These are phyloP conservation scores for Erpobdella octoculata DNA, from an alignment of 2,888 invertebrate species.

Conservation along the genomic window DNA sequence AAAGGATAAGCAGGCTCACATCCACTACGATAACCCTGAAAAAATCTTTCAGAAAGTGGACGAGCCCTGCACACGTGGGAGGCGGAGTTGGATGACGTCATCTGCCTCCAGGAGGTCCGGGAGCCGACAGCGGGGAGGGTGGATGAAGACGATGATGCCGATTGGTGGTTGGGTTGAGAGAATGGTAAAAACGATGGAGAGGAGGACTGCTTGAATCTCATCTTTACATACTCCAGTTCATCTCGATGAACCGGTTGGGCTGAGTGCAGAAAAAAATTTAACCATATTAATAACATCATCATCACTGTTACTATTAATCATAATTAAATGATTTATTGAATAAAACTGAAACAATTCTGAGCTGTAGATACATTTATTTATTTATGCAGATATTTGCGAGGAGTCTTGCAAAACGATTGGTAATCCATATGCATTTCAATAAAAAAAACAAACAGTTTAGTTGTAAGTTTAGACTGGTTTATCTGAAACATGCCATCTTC, in stretches of 20 bases:
- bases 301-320: too few relatives aligned
- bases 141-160: background rate
- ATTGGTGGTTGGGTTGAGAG: background rate
- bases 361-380: too few relatives aligned
- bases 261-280: slow-evolving; percentile 36
- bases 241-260: slow-evolving; percentile 47
- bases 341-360: too few relatives aligned
- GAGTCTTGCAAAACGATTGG: too few relatives aligned
- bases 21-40: too few relatives aligned
- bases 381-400: too few relatives aligned
- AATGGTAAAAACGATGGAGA: background rate
- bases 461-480: too few relatives aligned
- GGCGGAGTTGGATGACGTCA: slow-evolving; percentile 6
- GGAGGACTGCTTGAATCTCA: slow-evolving; percentile 38
- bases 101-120: background rate
- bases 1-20: too few relatives aligned
- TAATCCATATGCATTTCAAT: too few relatives aligned
- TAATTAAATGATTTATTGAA: too few relatives aligned
- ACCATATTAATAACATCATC: background rate
- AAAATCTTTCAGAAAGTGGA: background rate
- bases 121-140: background rate
- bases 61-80: background rate
- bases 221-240: slow-evolving; percentile 50
- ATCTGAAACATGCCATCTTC: too few relatives aligned
- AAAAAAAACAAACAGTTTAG: too few relatives aligned